Base-by-base conservation (phyloP, 2,113 vertebrate genomes). In the Colossoma macropomum region DNA sequence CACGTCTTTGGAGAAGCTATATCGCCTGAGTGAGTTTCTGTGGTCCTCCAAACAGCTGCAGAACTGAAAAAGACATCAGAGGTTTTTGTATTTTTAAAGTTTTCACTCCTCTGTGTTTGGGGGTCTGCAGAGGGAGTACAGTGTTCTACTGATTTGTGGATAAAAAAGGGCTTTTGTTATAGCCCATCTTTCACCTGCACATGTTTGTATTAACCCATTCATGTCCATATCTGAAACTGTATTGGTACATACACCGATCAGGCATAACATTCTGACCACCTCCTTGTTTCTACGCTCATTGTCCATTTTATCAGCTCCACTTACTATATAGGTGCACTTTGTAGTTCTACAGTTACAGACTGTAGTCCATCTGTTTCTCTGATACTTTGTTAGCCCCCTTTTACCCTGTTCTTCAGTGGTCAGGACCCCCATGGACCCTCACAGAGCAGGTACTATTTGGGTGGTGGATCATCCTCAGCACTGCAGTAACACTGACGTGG, bases 21-120 rank as follows among this genome's bases (percentile, higher is more conserved):
- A 65, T 16, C 63, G 25, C 60, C 76, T 78, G 76, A 78, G 76
- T 78, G 76, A 78, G 60, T 63, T 50, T 28, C 3, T 27, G 25
- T 30, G 60, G 27, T 77, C 38, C 9, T 48, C 21, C 48, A 21
- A 34, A 68, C 28, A 68, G 65, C 65, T 68, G 30, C 30, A 68
- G 30, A 32, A 65, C n/a, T 13, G 27, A 65, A 27, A 63, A 63
- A 27, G 62, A 68, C 65, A 68, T 68, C 30, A 32, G 28, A 32
- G 17, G 28, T 65, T 30, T 56, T 77, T 76, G 17, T 28, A 38
- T 34, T 25, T n/a, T 2, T 76, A 3, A 19, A 8, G 56, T 77
- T 50, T 23, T 56, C 6, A 21, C 41, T 66, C 9, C 17, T 52
- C 59, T 69, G 30, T 68, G 32, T 34, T 69, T 38, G 19, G 32